A percentile compares a stretch with the other conserved stretches of the same genome.
phyloP scores from a whole-genome alignment of 2,797 vertebrate species.

The Orientallactaga sibirica region DNA sequence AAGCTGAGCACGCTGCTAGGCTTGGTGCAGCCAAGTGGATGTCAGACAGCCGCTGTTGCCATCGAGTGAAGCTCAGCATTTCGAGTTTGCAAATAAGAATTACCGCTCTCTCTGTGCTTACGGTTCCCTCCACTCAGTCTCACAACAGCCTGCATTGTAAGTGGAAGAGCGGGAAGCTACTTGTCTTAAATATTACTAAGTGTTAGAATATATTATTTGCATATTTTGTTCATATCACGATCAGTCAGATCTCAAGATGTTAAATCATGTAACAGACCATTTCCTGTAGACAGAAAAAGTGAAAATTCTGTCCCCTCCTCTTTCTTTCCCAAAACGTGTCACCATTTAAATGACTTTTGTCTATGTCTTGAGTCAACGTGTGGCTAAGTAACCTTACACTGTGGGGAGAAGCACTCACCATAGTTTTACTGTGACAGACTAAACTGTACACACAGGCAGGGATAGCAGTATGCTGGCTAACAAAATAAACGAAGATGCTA shows the following conservation, averaged over 20 bases:
- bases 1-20: not conserved
- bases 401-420: not conserved
- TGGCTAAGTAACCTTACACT: not conserved
- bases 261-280: not conserved
- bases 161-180: not conserved
- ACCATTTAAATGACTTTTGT: not conserved
- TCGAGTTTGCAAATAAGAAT: not conserved
- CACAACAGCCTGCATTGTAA: not conserved
- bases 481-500: not conserved
- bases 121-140: not conserved
- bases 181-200: not conserved
- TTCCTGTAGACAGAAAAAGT: not conserved
- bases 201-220: not conserved
- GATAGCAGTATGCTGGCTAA: not conserved
- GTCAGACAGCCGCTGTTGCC: not conserved
- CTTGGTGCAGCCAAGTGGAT: not conserved
- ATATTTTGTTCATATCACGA: not conserved
- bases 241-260: not conserved
- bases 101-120: not conserved
- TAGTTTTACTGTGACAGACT: not conserved
- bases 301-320: not conserved
- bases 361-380: not conserved
- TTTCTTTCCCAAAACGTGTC: not conserved
- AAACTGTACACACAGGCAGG: not conserved
- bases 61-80: not conserved